Percentiles rank a stretch among this genome's conserved stretches.
Conservation (phyloP, 2,888 invertebrate genomes). For the Tridacna crocea region DNA sequence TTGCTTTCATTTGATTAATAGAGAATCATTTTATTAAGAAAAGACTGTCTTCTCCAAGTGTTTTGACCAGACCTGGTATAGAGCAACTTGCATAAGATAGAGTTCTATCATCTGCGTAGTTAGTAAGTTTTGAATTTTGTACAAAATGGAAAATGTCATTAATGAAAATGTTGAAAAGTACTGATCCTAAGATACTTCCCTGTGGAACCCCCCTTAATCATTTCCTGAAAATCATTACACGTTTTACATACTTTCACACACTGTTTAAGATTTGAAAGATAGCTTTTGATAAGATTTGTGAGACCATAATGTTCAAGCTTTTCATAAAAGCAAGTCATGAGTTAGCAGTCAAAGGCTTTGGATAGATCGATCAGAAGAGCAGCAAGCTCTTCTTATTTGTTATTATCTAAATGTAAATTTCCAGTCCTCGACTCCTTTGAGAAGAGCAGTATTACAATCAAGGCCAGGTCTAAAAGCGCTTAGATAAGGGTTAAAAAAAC, state of each 20-base stretch:
- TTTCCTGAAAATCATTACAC: slow-evolving; percentile 25
- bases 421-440: slow-evolving; percentile 34
- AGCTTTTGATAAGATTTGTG: slow-evolving; percentile 23
- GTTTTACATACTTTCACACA: slow-evolving; percentile 29
- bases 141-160: too few relatives aligned
- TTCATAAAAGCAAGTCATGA: neutral
- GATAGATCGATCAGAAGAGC: slow-evolving; percentile 39
- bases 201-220: slow-evolving; percentile 38
- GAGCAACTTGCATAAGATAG: slow-evolving; percentile 26
- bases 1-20: slow-evolving; percentile 37
- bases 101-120: slow-evolving; percentile 49
- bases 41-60: slow-evolving; percentile 27
- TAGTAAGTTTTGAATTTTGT: slow-evolving; percentile 17
- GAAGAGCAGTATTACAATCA: slow-evolving; percentile 31
- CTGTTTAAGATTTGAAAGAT: slow-evolving; percentile 29
- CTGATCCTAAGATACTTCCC: slow-evolving; percentile 31
- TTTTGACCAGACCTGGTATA: neutral
- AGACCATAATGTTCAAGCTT: slow-evolving; percentile 31
- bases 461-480: slow-evolving; percentile 25
- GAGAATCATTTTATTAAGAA: slow-evolving; percentile 37
- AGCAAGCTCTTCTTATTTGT: slow-evolving; percentile 33
- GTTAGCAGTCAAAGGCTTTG: slow-evolving; percentile 28
- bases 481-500: slow-evolving; percentile 10
- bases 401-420: slow-evolving; percentile 20
- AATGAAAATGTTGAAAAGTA: too few relatives aligned